Percentiles rank a stretch among this genome's conserved stretches.
Conservation (phyloP, 1,140 invertebrate genomes). For the Calosoma granatense region DNA sequence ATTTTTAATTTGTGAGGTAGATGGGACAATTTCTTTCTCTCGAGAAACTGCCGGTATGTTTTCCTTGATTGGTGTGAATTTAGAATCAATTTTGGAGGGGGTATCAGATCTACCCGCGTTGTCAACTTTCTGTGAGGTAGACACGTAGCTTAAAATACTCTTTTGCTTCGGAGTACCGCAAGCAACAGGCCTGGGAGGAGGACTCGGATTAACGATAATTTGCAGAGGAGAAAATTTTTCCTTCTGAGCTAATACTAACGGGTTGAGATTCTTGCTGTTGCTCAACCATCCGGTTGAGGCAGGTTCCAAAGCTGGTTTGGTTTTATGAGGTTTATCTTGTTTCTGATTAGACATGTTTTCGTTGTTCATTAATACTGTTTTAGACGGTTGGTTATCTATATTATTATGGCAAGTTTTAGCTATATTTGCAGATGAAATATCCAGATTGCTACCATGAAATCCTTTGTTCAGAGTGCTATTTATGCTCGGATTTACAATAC, state of each 20-base stretch:
- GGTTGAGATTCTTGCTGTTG: constrained; percentile 2
- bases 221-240: constrained; percentile 14
- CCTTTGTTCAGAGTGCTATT: no score
- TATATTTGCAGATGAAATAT: background rate
- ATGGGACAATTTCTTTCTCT: no score
- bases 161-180: constrained; percentile 24
- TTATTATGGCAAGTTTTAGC: constrained; percentile 11
- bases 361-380: background rate
- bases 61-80: no score
- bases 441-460: no score
- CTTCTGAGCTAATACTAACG: constrained; percentile 11
- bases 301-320: no score
- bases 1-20: background rate
- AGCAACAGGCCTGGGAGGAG: constrained; percentile 13
- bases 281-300: background rate
- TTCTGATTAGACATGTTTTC: background rate
- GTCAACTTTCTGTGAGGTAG: constrained; percentile 16
- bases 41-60: no score
- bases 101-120: no score
- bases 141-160: constrained; percentile 27
- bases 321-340: no score
- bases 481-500: background rate
- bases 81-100: no score
- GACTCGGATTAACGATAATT: constrained; percentile 12
- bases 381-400: background rate